Evolutionary conservation across 2,797 vertebrate genomes (phyloP).

Genomic region (Steatocranus sp.): DNA sequence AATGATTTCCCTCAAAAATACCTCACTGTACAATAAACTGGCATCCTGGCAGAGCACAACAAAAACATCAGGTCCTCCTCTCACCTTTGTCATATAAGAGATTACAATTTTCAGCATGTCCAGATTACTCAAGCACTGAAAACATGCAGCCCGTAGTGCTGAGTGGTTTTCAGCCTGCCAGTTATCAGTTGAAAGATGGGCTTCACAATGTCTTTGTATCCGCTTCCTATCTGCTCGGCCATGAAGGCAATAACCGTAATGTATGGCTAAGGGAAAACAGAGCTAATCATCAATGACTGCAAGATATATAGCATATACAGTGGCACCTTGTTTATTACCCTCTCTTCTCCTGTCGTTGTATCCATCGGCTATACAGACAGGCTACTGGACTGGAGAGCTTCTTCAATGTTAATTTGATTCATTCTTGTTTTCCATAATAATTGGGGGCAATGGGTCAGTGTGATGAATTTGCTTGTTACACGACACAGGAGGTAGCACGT

Average conservation of each 20-base stretch:
- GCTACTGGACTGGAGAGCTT: constrained; percentile 56
- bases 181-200: constrained; percentile 77
- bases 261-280: constrained; percentile 78
- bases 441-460: constrained; percentile 69
- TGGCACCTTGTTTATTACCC: constrained; percentile 77
- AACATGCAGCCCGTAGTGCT: constrained; percentile 56
- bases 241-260: constrained; percentile 79
- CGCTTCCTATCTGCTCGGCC: constrained; percentile 74
- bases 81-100: constrained; percentile 56
- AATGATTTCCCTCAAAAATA: constrained; percentile 28
- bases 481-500: constrained; percentile 62
- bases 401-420: constrained; percentile 75
- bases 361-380: constrained; percentile 48
- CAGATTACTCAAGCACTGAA: constrained; percentile 66
- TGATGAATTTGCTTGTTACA: constrained; percentile 69
- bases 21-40: constrained; percentile 14
- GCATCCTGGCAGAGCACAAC: neutral
- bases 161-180: constrained; percentile 74
- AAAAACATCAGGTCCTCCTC: constrained; percentile 14
- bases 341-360: constrained; percentile 47
- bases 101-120: constrained; percentile 62
- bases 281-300: constrained; percentile 83
- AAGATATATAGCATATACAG: constrained; percentile 79
- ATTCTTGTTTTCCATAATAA: constrained; percentile 78
- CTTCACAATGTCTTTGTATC: constrained; percentile 73